Evolutionary conservation across 2,797 vertebrate genomes (phyloP), one percentile per base, ranked within the genome.

Genomic region (Semaprochilodus insignis): DNA sequence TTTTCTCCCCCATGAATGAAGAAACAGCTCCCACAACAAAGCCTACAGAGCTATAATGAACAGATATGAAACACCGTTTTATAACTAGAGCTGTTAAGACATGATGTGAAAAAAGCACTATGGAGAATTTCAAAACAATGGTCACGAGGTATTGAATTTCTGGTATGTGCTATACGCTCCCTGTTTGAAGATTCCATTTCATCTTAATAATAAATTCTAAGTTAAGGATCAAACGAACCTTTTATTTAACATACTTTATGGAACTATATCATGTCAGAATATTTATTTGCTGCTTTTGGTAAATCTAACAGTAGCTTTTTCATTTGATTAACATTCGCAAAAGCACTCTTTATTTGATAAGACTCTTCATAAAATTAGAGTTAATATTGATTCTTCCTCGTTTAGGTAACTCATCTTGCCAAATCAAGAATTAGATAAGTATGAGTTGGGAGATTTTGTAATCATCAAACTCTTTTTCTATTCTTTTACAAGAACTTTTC

Each of bases 211-310:
- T 4, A 54, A 36, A 44, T 15, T 52, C 16, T 51, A 17, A 27
- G 44, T 71, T 71, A 71, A n/a, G 13, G 44, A 44, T 51, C 8
- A 71, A 71, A 25, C 67, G 51, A 19, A 48, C 34, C 25, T 69
- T 31, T 65, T 31, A 19, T 74, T 81, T 74, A 73, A 55, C n/a
- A 81, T 5, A 2, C 27, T 74, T 60, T 51, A 21, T 59, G 13
- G 25, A 51, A 19, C 16, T 67, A 40, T 40, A 66, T 69, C 25
- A 21, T n/a, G n/a, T 40, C 66, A 2, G 11, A 25, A 17, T 25
- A 71, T 71, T 51, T 52, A 54, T 72, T 54, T 72, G 44, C 44
- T 71, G 44, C 48, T 52, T 23, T 54, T 31, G 67, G 67, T 25
- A 27, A 52, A 48, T 0, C 2, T 69, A 44, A 48, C 19, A 70